Evolutionary conservation across 2,113 vertebrate species (phyloP).

Genomic region (Varanus salvator): DNA sequence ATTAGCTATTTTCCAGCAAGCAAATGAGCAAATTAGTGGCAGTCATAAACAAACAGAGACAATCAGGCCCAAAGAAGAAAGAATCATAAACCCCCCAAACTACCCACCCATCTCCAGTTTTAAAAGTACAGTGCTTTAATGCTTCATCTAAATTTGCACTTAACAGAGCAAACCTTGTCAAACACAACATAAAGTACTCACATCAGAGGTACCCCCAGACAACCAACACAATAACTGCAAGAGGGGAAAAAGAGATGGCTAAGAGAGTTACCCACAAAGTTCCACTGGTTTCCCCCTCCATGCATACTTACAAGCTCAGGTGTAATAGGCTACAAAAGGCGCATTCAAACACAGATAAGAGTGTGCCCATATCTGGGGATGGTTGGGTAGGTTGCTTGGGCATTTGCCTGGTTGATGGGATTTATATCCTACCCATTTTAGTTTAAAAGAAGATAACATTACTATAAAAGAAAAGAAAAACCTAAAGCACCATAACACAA

Average conservation of each 20-base stretch:
- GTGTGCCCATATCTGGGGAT: neutral
- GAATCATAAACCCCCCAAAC: conserved; percentile 19
- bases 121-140: conserved; percentile 60
- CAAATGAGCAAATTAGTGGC: conserved; percentile 97
- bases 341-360: neutral
- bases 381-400: no score
- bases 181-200: neutral
- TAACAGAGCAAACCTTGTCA: neutral
- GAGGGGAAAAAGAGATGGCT: neutral
- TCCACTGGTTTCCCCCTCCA: neutral
- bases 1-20: conserved; percentile 99
- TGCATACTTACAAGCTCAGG: neutral
- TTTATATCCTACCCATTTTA: neutral
- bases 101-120: conserved; percentile 19
- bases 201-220: neutral
- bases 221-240: neutral
- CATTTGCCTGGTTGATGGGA: neutral
- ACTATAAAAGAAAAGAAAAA: neutral
- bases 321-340: neutral
- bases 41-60: conserved; percentile 93
- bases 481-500: neutral
- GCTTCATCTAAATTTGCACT: conserved; percentile 56
- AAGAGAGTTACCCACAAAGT: neutral
- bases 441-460: neutral
- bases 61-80: conserved; percentile 81